Evolutionary conservation across 2,113 vertebrate species (phyloP).

Genomic region (Fregata magnificens): DNA sequence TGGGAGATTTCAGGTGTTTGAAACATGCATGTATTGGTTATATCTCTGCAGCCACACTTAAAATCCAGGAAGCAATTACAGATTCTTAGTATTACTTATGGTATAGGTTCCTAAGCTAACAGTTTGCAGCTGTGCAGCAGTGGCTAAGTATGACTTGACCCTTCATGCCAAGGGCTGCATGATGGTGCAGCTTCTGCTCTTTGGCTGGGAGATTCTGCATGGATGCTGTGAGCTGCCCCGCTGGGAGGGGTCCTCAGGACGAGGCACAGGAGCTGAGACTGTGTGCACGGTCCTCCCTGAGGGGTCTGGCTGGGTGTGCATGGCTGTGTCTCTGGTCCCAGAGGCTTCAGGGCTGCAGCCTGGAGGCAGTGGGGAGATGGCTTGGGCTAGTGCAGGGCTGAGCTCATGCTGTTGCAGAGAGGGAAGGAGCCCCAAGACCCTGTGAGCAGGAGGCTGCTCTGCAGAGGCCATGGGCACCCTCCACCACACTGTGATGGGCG

Average conservation of each 20-base stretch:
- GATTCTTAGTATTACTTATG: too few species aligned
- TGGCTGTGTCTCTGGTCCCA: rapidly evolving
- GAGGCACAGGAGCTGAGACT: neutral
- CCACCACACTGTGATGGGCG: rapidly evolving
- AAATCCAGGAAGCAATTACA: neutral
- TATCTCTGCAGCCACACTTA: neutral
- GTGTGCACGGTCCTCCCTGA: rapidly evolving
- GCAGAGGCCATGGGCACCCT: neutral
- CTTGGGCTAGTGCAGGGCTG: neutral
- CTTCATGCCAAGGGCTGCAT: rapidly evolving
- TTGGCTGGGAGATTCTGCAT: neutral
- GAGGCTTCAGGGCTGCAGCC: too few species aligned
- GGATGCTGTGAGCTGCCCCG: rapidly evolving
- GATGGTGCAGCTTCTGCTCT: neutral
- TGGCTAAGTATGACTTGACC: too few species aligned
- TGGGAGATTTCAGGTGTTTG: neutral
- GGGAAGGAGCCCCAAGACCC: neutral
- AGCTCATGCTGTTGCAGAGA: rapidly evolving
- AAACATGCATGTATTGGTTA: rapidly evolving
- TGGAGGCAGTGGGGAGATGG: neutral
- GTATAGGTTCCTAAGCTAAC: neutral
- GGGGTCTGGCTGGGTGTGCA: neutral
- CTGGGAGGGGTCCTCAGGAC: too few species aligned
- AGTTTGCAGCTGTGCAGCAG: neutral
- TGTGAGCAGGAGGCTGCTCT: too few species aligned